Evolutionary conservation across 2,888 invertebrate species (phyloP).

Genomic region (Ligdia adustata): DNA sequence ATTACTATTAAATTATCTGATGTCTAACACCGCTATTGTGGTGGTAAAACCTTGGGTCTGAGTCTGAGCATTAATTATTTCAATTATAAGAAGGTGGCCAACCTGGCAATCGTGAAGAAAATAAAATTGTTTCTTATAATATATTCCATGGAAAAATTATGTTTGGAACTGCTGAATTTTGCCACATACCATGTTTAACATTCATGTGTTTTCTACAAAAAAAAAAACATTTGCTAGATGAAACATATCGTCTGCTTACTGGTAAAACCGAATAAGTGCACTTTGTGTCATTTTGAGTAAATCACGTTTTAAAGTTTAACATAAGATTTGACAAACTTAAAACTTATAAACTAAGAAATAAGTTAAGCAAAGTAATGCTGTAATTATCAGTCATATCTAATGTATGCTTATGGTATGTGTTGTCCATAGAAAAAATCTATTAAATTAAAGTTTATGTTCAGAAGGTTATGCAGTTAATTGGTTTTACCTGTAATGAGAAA

Average conservation of each 20-base stretch:
- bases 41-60: too few relatives aligned
- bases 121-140: too few relatives aligned
- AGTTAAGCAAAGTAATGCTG: conserved; percentile 1
- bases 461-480: not conserved
- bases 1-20: too few relatives aligned
- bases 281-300: conserved; percentile 1
- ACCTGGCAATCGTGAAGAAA: too few relatives aligned
- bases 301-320: not conserved
- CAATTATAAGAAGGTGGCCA: too few relatives aligned
- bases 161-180: too few relatives aligned
- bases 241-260: not conserved
- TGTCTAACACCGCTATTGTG: too few relatives aligned
- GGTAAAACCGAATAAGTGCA: not conserved
- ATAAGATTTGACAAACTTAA: conserved; percentile 2
- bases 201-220: too few relatives aligned
- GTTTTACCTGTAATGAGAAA: not conserved
- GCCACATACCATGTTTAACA: too few relatives aligned
- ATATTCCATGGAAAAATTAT: too few relatives aligned
- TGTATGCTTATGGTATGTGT: conserved; percentile 1
- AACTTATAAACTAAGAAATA: not conserved
- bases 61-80: too few relatives aligned
- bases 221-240: too few relatives aligned
- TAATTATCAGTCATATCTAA: not conserved
- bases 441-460: not conserved
- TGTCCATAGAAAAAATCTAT: not conserved